Conservation (phyloP, 2,797 vertebrate species). For the Potorous gilbertii region DNA sequence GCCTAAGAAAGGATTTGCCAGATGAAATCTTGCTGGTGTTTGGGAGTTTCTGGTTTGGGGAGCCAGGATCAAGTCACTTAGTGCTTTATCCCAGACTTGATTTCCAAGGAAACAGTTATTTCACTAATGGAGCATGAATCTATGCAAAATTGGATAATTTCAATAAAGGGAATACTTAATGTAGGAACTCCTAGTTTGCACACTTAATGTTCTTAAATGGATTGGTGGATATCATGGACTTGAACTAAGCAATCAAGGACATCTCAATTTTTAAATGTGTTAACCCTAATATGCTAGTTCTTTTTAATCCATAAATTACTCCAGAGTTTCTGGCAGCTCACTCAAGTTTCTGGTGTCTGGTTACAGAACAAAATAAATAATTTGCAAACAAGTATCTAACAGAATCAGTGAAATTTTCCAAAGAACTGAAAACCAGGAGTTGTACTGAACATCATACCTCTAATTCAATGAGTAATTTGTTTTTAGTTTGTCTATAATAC, state of each 20-base stretch:
- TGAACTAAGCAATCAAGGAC: not conserved
- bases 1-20: slow-evolving; percentile 45
- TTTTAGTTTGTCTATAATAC: slow-evolving; percentile 14
- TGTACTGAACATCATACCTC: not conserved
- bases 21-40: slow-evolving; percentile 41
- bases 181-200: slow-evolving; percentile 18
- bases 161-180: not conserved
- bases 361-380: not conserved
- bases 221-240: not conserved
- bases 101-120: not conserved
- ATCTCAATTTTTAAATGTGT: not conserved
- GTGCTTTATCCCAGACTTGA: slow-evolving; percentile 18
- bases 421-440: not conserved
- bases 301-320: slow-evolving; percentile 4
- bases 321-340: not conserved
- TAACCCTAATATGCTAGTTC: not conserved
- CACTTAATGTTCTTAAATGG: not conserved
- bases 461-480: not conserved
- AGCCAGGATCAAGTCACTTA: slow-evolving; percentile 34
- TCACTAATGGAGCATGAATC: not conserved
- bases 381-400: not conserved
- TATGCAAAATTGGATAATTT: slow-evolving; percentile 8
- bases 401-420: not conserved
- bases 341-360: not conserved
- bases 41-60: slow-evolving; percentile 41